Evolutionary conservation across 2,113 vertebrate genomes (phyloP), one percentile per base, ranked within the genome.

Genomic region (Cyanistes caeruleus): DNA sequence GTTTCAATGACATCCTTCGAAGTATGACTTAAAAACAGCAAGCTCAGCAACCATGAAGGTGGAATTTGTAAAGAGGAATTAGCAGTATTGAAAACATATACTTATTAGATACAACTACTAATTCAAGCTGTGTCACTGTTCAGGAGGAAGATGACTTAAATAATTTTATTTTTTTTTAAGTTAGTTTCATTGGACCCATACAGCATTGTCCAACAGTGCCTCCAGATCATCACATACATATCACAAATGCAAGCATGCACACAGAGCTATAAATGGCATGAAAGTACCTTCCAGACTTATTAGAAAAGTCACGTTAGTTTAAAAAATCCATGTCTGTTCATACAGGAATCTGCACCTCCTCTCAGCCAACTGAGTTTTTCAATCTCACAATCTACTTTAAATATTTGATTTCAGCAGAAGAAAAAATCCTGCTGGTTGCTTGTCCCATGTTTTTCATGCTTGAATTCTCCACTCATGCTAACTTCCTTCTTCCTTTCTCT

Each of bases 181-280:
- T 24, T 28, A 68, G 10, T 31, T 11, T 6, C 28, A n/a, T 4
- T 56, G 28, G 19, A 83, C 25, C 15, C 24, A 73, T 23, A 51
- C 5, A 82, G 10, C 6, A 0, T 25, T 49, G 22, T 44, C 65
- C 20, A 37, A 20, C 44, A 53, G 15, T 22, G 8, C 44, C 64
- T 83, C 60, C 37, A 87, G 72, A 72, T 13, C 37, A 64, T 11
- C 39, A 80, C 30, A 44, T 13, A 49, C 3, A 46, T 6, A 28
- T 17, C 8, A 44, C 15, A 60, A 4, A 18, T 5, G 10, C 10
- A 90, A 83, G 17, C 28, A 67, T 1, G 15, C 22, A 49, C 19
- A 44, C 4, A 43, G 7, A 63, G 9, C 15, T 51, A 10, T 8
- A 24, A 14, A 13, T 2, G 5, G 3, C 33, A 52, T 1, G 5